Evolutionary conservation across 2,797 vertebrate genomes (phyloP).

Genomic region (Channa striata): DNA sequence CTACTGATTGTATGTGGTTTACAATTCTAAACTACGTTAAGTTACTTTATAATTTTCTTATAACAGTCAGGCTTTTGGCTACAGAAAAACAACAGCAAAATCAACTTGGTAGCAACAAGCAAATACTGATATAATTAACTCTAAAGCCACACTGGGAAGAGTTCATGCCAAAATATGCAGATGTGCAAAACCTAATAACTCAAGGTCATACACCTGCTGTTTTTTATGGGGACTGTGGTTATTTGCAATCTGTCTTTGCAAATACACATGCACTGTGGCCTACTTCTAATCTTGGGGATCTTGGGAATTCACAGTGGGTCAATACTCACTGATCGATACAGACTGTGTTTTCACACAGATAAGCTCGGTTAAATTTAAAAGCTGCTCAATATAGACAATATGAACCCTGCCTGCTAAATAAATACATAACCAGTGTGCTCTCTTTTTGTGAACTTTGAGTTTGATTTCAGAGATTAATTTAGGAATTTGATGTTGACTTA

Average conservation of each 20-base stretch:
- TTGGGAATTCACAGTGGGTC: slow-evolving; percentile 53
- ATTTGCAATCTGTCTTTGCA: slow-evolving; percentile 24
- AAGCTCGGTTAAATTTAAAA: slow-evolving; percentile 20
- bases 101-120: not conserved
- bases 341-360: slow-evolving; percentile 43
- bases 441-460: too few relatives aligned
- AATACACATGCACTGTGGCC: slow-evolving; percentile 3
- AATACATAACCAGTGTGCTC: slow-evolving; percentile 1
- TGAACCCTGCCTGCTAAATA: not conserved
- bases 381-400: not conserved
- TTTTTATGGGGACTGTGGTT: slow-evolving; percentile 2
- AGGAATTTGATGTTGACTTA: too few relatives aligned
- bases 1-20: too few relatives aligned
- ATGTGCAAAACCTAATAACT: slow-evolving; percentile 46
- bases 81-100: too few relatives aligned
- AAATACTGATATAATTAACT: too few relatives aligned
- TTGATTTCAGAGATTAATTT: too few relatives aligned
- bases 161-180: too few relatives aligned
- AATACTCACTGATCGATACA: slow-evolving; percentile 65
- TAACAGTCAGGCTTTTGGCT: not conserved
- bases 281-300: slow-evolving; percentile 38
- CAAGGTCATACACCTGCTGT: slow-evolving; percentile 28
- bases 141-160: slow-evolving; percentile 3
- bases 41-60: too few relatives aligned
- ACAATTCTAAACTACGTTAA: too few relatives aligned